Conservation (phyloP, 1,140 invertebrate genomes). For the Pinna nobilis region DNA sequence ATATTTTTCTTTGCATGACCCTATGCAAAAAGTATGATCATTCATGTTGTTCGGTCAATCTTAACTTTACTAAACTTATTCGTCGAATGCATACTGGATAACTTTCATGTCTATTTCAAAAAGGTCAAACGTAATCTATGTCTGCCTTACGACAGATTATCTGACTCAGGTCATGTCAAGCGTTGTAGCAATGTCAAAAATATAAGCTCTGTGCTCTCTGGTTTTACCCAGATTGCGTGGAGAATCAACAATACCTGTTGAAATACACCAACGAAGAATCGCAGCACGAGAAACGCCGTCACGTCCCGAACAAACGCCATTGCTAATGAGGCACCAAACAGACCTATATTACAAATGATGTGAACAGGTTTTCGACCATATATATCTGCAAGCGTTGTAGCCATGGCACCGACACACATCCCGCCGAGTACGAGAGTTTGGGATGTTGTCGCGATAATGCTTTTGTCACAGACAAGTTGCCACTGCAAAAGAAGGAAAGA, state of each 20-base stretch:
- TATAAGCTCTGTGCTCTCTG: too few relatives aligned
- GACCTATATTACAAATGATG: slow-evolving; percentile 58
- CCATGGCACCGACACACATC: slow-evolving; percentile 50
- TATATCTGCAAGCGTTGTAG: slow-evolving; percentile 50
- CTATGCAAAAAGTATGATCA: too few relatives aligned
- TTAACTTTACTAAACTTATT: too few relatives aligned
- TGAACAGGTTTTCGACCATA: slow-evolving; percentile 58
- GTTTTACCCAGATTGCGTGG: too few relatives aligned
- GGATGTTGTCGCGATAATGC: slow-evolving; percentile 49
- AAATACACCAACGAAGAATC: slow-evolving; percentile 56
- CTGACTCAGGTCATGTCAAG: too few relatives aligned
- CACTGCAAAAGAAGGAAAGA: slow-evolving; percentile 56
- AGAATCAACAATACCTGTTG: too few relatives aligned
- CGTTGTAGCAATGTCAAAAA: too few relatives aligned
- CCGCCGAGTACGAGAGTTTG: slow-evolving; percentile 58
- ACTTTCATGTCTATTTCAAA: background rate
- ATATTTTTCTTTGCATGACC: too few relatives aligned
- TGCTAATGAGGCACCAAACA: slow-evolving; percentile 47
- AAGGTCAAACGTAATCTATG: background rate
- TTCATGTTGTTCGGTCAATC: too few relatives aligned
- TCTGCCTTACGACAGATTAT: too few relatives aligned
- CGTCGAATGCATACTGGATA: too few relatives aligned
- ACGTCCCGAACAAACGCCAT: slow-evolving; percentile 54
- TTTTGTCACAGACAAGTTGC: slow-evolving; percentile 60
- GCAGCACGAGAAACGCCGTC: slow-evolving; percentile 49